These are phyloP conservation scores for Sardinella longiceps DNA, from an alignment of 2,797 vertebrate genomes.

Conservation along the genomic window DNA sequence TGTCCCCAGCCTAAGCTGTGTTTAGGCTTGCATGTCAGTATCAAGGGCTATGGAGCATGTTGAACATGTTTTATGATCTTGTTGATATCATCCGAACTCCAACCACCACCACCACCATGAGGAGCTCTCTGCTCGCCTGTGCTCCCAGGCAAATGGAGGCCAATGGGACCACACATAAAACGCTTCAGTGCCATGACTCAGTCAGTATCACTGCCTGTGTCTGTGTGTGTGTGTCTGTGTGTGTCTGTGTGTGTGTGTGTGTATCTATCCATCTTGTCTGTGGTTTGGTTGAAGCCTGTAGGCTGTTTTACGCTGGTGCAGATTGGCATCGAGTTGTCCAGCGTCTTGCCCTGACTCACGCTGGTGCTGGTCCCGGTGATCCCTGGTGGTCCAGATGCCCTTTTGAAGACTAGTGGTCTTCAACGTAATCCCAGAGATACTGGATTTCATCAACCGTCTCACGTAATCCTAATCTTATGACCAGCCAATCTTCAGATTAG, in stretches of 20 bases:
- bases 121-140: background rate
- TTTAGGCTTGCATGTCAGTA: background rate
- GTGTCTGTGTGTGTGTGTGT: background rate
- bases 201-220: constrained; percentile 2
- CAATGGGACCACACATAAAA: background rate
- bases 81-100: background rate
- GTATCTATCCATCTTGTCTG: background rate
- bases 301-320: background rate
- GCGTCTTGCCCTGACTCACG: background rate
- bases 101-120: background rate
- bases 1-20: background rate
- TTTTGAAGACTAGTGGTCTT: too few species aligned
- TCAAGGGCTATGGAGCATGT: background rate
- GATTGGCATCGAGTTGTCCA: background rate
- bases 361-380: background rate
- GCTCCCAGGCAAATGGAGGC: background rate
- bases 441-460: too few species aligned
- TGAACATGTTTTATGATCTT: background rate
- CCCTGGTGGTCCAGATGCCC: background rate
- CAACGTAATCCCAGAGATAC: too few species aligned
- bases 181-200: background rate
- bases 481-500: too few species aligned
- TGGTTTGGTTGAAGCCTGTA: background rate
- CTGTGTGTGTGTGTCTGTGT: background rate
- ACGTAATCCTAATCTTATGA: too few species aligned